Evolutionary conservation across 2,888 invertebrate genomes (phyloP), one percentile per base, ranked within the genome.

Genomic region (Perithous albicinctus): DNA sequence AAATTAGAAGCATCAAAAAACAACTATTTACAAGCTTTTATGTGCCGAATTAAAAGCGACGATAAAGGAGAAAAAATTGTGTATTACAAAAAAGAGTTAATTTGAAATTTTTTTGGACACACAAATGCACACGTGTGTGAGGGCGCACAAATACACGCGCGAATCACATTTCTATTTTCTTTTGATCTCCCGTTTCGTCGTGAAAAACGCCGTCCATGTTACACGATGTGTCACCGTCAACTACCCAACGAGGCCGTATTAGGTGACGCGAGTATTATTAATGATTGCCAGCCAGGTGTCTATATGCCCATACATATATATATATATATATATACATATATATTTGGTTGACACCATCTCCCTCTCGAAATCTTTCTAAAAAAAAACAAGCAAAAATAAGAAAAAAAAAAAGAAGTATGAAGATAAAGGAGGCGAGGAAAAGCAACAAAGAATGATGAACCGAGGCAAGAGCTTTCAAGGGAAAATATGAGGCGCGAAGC

Each of bases 221-320:
- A 73, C 80, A 73, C 66, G 80, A 80, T 80, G 80, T 80, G 77
- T 80, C 80, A 80, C 54, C 80, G 72, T 77, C 76, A 7, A 67
- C 54, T 35, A 61, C 35, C n/a, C 48, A 35, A 63, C 59, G 66
- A 38, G 43, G 80, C 80, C 80, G 80, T 80, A 80, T 77, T 80
- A 77, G 80, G 80, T 67, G 80, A 73, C 67, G 72, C 38, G 80
- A 43, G 61, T 73, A 73, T 80, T 80, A 80, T 80, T 73, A 72
- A 80, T 73, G 77, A 80, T 70, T 61, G 77, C 67, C 73, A 67
- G 43, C 76, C 77, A 80, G 80, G 77, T 80, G 77, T 80, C 72
- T 43, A 77, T 72, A 12, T 51, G 38, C 64, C 18, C 38, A 74
- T 69, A 38, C 63, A 26, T 4, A n/a, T n/a, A n/a, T n/a, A n/a